phyloP scores from a whole-genome alignment of 1,140 invertebrate species.

The Tetraneura akinire region DNA sequence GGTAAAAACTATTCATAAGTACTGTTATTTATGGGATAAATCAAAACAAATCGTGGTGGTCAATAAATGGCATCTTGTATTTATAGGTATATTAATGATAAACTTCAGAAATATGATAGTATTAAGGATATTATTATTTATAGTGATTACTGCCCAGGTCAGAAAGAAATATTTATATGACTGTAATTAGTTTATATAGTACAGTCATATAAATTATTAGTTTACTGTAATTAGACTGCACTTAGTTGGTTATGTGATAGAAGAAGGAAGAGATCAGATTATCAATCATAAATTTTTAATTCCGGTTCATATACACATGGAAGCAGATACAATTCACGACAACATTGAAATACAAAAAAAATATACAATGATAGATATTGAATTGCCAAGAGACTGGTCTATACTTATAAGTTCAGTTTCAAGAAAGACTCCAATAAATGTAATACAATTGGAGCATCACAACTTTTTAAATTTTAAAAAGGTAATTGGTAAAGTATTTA shows the following conservation, averaged over 20 bases:
- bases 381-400: slow-evolving; percentile 6
- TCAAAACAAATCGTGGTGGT: no score
- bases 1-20: no score
- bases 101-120: not conserved
- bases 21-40: no score
- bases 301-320: not conserved
- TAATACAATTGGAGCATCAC: not conserved
- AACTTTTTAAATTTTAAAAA: slow-evolving; percentile 17
- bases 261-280: slow-evolving; percentile 1
- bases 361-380: slow-evolving; percentile 13
- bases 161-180: slow-evolving; percentile 26
- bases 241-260: slow-evolving; percentile 11
- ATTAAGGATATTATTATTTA: slow-evolving; percentile 9
- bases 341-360: slow-evolving; percentile 14
- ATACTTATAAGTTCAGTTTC: not conserved
- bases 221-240: no score
- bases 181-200: slow-evolving; percentile 6
- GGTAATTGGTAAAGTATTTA: slow-evolving; percentile 14
- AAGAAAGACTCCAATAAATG: not conserved
- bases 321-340: not conserved
- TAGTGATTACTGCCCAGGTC: slow-evolving; percentile 5
- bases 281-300: slow-evolving; percentile 20
- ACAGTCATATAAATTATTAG: no score
- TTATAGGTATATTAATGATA: not conserved
- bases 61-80: slow-evolving; percentile 9